These are phyloP conservation scores for Cephus cinctus DNA, from an alignment of 1,140 invertebrate species.

Conservation along the genomic window DNA sequence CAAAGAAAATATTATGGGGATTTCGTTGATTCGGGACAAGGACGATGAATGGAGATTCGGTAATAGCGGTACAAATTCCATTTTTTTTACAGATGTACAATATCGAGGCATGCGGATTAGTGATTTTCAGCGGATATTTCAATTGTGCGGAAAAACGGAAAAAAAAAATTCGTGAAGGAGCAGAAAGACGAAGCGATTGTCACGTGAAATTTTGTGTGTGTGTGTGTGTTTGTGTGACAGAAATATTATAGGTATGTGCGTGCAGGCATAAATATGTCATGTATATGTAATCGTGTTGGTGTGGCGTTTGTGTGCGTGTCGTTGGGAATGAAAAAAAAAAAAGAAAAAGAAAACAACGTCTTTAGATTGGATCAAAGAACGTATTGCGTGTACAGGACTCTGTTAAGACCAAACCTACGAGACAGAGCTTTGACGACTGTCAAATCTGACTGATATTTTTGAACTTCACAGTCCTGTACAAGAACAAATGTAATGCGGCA, in stretches of 20 bases:
- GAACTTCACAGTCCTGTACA: too few species aligned
- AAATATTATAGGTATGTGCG: too few species aligned
- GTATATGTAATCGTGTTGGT: too few species aligned
- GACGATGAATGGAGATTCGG: background rate
- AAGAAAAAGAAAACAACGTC: slow-evolving; percentile 25
- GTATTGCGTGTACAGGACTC: too few species aligned
- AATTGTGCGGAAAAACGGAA: slow-evolving; percentile 10
- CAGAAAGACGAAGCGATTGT: too few species aligned
- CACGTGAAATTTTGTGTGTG: too few species aligned
- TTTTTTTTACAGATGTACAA: slow-evolving; percentile 21
- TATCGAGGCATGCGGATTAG: slow-evolving; percentile 18
- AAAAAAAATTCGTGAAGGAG: slow-evolving; percentile 43
- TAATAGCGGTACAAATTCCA: background rate
- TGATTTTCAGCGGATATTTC: background rate
- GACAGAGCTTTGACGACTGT: too few species aligned
- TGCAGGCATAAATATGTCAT: too few species aligned
- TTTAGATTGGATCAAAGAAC: slow-evolving; percentile 22
- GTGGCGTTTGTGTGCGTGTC: slow-evolving; percentile 13
- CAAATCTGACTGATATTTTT: slow-evolving; percentile 18
- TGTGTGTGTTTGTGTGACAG: too few species aligned
- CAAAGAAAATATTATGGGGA: background rate
- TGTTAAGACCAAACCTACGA: too few species aligned
- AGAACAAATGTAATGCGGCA: too few species aligned
- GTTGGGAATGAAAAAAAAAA: slow-evolving; percentile 20
- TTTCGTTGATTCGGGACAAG: slow-evolving; percentile 13